Percentiles rank a stretch among this genome's conserved stretches.
These are phyloP conservation scores for Trissonchulus latispiculum DNA, from an alignment of 2,888 invertebrate species.

Conservation along the genomic window DNA sequence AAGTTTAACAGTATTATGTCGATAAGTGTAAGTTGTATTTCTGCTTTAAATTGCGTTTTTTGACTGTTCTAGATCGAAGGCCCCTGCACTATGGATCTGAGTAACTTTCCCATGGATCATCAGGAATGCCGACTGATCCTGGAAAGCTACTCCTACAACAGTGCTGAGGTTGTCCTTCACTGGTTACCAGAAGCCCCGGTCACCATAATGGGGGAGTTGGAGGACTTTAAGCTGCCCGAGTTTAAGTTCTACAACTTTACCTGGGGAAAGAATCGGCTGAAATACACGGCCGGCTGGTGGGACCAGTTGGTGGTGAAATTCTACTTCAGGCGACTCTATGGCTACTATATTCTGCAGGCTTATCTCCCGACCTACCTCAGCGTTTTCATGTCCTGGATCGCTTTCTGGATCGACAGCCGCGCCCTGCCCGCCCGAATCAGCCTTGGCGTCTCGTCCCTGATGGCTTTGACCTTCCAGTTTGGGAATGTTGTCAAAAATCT, in stretches of 20 bases:
- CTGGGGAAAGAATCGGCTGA: constrained; percentile 34
- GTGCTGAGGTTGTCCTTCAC: constrained; percentile 41
- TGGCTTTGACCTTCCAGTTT: constrained; percentile 37
- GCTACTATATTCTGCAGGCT: constrained; percentile 43
- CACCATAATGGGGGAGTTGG: constrained; percentile 32
- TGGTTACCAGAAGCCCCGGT: constrained; percentile 42
- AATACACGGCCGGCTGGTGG: constrained; percentile 42
- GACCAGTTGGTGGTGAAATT: constrained; percentile 42
- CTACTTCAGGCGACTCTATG: constrained; percentile 39
- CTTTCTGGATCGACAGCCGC: constrained; percentile 43
- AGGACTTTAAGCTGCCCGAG: constrained; percentile 27
- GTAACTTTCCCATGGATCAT: constrained; percentile 40
- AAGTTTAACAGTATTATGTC: too few relatives aligned
- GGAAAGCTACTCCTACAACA: constrained; percentile 43
- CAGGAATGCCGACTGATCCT: constrained; percentile 41
- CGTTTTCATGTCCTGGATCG: constrained; percentile 43
- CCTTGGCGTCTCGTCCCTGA: constrained; percentile 37
- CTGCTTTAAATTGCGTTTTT: too few relatives aligned
- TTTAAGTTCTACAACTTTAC: constrained; percentile 38
- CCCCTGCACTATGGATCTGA: constrained; percentile 39
- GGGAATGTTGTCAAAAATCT: constrained; percentile 17
- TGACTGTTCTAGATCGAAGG: constrained; percentile 26
- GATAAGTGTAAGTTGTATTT: too few relatives aligned
- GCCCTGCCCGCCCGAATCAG: constrained; percentile 42
- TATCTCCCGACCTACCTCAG: constrained; percentile 43